Percentiles rank a stretch among this genome's conserved stretches.
phyloP scores from a whole-genome alignment of 2,888 invertebrate genomes.

The Thysanoteuthis rhombus region DNA sequence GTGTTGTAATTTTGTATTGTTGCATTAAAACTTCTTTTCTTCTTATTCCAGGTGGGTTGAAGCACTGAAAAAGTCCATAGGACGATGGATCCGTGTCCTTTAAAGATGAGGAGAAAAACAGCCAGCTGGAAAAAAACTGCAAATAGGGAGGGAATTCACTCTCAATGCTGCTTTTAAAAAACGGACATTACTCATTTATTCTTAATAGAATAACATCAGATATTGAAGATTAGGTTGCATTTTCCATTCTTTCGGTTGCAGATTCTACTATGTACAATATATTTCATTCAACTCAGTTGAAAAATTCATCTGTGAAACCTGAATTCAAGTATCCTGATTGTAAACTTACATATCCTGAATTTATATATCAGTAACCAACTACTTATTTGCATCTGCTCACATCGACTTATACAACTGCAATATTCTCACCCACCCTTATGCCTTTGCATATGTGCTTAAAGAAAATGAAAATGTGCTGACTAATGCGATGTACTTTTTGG shows the following conservation, averaged over 20 bases:
- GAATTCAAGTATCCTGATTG: background rate
- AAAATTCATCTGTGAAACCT: slow-evolving; percentile 14
- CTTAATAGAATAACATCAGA: background rate
- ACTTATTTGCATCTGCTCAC: background rate
- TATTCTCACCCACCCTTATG: background rate
- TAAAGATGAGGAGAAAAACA: background rate
- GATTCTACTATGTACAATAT: background rate
- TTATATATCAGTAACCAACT: background rate
- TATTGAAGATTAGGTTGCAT: background rate
- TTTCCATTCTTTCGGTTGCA: background rate
- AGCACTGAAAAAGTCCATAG: slow-evolving; percentile 49
- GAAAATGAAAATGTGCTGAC: background rate
- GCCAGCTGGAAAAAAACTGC: background rate
- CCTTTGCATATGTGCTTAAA: background rate
- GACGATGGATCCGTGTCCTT: slow-evolving; percentile 54
- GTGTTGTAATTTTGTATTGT: too few species aligned
- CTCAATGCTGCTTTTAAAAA: background rate
- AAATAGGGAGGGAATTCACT: background rate
- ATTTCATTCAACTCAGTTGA: background rate
- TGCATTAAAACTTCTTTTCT: background rate
- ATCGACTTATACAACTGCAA: background rate
- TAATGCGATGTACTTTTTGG: background rate
- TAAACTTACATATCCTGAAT: background rate
- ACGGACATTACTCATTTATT: background rate
- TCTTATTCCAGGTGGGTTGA: slow-evolving; percentile 50